A percentile compares a stretch with the other conserved stretches of the same genome.
Conservation (phyloP, 1,140 invertebrate genomes). For the Daktulosphaira vitifoliae region DNA sequence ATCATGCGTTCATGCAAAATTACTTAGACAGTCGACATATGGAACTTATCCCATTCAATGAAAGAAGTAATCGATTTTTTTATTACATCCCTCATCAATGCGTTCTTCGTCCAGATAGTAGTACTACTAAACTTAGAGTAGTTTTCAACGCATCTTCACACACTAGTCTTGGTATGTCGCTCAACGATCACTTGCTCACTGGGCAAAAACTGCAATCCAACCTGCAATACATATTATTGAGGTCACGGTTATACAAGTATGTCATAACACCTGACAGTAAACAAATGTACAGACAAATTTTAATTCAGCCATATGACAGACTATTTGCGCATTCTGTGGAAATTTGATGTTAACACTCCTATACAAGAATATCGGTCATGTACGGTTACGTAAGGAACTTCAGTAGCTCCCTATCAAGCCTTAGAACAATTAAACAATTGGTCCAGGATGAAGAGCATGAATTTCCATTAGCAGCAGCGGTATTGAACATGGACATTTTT, state of each 20-base stretch:
- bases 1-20: neutral
- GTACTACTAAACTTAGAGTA: neutral
- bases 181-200: neutral
- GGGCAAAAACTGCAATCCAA: neutral
- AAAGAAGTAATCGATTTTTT: no score
- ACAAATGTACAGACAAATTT: neutral
- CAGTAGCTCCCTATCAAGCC: neutral
- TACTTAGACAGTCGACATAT: neutral
- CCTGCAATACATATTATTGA: neutral
- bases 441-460: no score
- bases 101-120: neutral
- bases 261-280: neutral
- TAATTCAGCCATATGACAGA: neutral
- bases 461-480: no score
- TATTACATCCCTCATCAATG: neutral
- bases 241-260: neutral
- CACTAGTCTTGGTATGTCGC: neutral
- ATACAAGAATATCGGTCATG: neutral
- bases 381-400: neutral
- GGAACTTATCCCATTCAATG: neutral
- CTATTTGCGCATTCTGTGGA: neutral
- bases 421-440: no score
- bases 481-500: no score
- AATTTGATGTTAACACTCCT: no score
- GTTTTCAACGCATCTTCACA: neutral